These are phyloP conservation scores for Epistrophe eligans DNA, from an alignment of 2,888 invertebrate genomes.

Conservation along the genomic window DNA sequence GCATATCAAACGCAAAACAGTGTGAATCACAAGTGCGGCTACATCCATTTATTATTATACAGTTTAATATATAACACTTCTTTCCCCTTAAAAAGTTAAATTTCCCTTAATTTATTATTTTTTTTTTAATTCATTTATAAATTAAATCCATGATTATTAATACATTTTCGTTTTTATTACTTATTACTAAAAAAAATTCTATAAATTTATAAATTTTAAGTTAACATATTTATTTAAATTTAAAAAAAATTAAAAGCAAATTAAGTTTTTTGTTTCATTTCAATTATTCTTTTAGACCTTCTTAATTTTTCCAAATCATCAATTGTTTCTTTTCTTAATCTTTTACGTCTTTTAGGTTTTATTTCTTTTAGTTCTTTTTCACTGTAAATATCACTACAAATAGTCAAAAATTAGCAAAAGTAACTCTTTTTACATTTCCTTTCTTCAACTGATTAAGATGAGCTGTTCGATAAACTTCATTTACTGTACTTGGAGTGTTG, in stretches of 20 bases:
- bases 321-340: constrained; percentile 21
- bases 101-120: too few species aligned
- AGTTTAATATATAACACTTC: too few species aligned
- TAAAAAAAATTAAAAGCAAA: background rate
- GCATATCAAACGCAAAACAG: too few species aligned
- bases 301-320: constrained; percentile 25
- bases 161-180: too few species aligned
- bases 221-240: too few species aligned
- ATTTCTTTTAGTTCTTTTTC: background rate
- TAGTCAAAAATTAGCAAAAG: constrained; percentile 9
- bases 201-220: too few species aligned
- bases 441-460: constrained; percentile 24
- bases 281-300: constrained; percentile 12
- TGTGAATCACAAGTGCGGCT: too few species aligned
- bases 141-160: too few species aligned
- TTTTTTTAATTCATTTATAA: too few species aligned
- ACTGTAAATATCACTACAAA: background rate
- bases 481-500: constrained; percentile 24
- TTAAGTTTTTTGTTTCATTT: constrained; percentile 5
- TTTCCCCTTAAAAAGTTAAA: too few species aligned
- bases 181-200: too few species aligned
- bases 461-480: constrained; percentile 4
- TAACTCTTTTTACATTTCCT: constrained; percentile 31
- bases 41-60: too few species aligned
- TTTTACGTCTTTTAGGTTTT: constrained; percentile 4